phyloP scores from a whole-genome alignment of 2,888 invertebrate species.

The Lymantria monacha region DNA sequence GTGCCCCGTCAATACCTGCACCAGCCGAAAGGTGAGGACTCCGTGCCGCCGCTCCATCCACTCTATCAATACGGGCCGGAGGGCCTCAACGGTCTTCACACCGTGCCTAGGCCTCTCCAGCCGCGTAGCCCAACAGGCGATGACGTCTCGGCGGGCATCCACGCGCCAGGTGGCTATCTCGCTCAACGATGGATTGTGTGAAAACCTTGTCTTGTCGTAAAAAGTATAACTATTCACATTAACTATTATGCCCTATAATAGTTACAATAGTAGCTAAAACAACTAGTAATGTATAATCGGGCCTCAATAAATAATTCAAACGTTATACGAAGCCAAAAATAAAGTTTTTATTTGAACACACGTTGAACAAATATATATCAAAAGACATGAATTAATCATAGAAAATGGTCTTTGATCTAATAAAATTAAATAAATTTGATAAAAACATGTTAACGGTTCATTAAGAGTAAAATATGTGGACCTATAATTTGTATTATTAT shows the following conservation, averaged over 20 bases:
- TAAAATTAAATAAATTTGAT: conserved; percentile 48
- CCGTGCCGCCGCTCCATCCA: too few species aligned
- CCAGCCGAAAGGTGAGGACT: too few species aligned
- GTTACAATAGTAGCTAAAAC: conserved; percentile 57
- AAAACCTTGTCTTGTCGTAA: conserved; percentile 45
- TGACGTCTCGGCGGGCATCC: too few species aligned
- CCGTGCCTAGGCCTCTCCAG: too few species aligned
- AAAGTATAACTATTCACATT: conserved; percentile 31
- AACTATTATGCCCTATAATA: conserved; percentile 67
- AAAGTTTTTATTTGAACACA: conserved; percentile 35
- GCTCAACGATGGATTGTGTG: too few species aligned
- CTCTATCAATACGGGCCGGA: too few species aligned
- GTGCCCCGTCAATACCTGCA: too few species aligned
- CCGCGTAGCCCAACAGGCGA: too few species aligned
- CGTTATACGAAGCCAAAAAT: conserved; percentile 23
- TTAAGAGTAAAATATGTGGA: conserved; percentile 23
- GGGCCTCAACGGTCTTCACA: too few species aligned
- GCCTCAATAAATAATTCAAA: conserved; percentile 60
- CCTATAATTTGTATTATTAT: conserved; percentile 27
- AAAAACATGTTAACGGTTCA: conserved; percentile 35
- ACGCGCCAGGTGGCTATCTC: too few species aligned
- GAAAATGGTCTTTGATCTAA: conserved; percentile 40
- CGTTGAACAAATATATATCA: conserved; percentile 34
- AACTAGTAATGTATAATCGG: conserved; percentile 28
- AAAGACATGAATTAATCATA: conserved; percentile 42